Base-by-base conservation (phyloP, 2,113 vertebrate species). In the Candoia aspera region DNA sequence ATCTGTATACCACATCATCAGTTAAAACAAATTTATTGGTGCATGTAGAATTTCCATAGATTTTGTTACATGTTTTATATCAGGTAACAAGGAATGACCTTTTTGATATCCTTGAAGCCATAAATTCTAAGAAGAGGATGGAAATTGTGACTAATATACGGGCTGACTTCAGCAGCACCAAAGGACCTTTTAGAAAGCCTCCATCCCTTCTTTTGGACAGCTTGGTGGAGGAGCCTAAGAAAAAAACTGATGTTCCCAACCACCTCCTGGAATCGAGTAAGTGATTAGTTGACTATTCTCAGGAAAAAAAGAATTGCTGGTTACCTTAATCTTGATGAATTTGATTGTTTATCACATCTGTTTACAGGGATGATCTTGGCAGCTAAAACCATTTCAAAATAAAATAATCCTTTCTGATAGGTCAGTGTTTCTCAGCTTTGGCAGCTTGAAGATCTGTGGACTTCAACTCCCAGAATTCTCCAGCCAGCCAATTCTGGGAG, bases 211-310 rank as follows among this genome's bases (percentile, higher is more conserved):
- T 98, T 91, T 94, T 99, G 94, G 97, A 73, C 87, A 98, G 97
- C 94, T 96, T 99, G 0, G 97, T 98, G 94, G 98, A 98, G 88
- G 97, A 98, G 62, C 97, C 97, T 87, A 91, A 96, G 86, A 97
- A 93, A 94, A 95, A 93, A 92, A 73, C 0, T 62, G 95, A 90
- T 84, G 94, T 98, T 12, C 98, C 98, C 8, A 95, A 98, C 96
- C 98, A 98, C 93, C 97, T 99, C 23, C 96, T 99, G 11, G 98
- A 99, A 94, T 97, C 98, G 87, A 99, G 99, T 99, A 98, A 91
- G 97, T 91, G 87, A 62, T 37, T 33, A 92, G 26, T 55, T 79
- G 33, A 79, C 33, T 42, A 9, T 79, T 79, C 17, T 79, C 33
- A 79, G 73, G 33, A 2, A 79, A 17, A 79, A 21, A 42, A 79